Percentiles rank a stretch among this genome's conserved stretches.
Conservation (phyloP, 2,113 vertebrate species). For the Bubo blakistoni region DNA sequence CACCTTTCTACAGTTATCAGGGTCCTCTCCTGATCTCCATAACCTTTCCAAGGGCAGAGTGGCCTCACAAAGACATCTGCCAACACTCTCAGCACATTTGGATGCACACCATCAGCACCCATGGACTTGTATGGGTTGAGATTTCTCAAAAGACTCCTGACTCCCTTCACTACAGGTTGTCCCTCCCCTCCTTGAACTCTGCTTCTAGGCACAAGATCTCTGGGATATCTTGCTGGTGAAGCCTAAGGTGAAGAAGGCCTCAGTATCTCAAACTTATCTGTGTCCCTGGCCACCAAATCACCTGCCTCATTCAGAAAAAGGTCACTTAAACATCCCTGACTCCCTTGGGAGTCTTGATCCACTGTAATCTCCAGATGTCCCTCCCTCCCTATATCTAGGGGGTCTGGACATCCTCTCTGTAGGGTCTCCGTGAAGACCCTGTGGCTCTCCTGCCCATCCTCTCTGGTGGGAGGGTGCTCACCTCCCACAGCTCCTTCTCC, state of each 20-base stretch:
- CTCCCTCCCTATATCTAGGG: neutral
- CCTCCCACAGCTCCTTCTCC: neutral
- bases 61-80: neutral
- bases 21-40: neutral
- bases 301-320: neutral
- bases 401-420: neutral
- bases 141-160: neutral
- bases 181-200: neutral
- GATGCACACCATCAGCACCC: neutral
- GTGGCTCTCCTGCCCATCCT: neutral
- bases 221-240: neutral
- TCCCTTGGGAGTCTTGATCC: neutral
- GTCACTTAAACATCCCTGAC: neutral
- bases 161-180: neutral
- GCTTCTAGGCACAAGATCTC: neutral
- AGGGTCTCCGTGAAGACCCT: neutral
- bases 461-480: neutral
- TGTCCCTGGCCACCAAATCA: neutral
- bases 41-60: neutral
- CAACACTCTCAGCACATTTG: neutral
- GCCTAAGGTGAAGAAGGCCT: neutral
- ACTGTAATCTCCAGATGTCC: neutral
- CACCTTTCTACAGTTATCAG: neutral
- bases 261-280: neutral
- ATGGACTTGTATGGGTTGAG: fast-evolving